A percentile compares a stretch with the other conserved stretches of the same genome.
phyloP scores from a whole-genome alignment of 2,888 invertebrate species.

The Ernsta delagoae region DNA sequence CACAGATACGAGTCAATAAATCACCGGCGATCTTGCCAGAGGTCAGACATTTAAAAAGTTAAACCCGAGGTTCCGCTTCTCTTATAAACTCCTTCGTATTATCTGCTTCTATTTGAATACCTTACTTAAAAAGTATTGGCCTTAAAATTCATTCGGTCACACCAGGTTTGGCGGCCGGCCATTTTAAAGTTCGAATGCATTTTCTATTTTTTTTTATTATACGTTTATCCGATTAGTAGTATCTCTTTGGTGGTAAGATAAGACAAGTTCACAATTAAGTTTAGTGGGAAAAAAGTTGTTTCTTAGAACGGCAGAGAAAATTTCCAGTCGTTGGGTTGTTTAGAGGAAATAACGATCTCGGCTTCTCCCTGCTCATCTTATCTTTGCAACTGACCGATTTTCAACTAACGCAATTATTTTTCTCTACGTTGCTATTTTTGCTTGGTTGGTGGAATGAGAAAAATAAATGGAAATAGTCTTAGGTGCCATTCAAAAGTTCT shows the following conservation, averaged over 20 bases:
- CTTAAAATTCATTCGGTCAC: slow-evolving; percentile 25
- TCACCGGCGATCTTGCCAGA: slow-evolving; percentile 44
- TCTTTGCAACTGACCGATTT: slow-evolving; percentile 21
- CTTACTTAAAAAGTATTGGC: slow-evolving; percentile 27
- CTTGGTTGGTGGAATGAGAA: neutral
- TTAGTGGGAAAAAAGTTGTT: slow-evolving; percentile 5
- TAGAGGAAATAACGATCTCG: slow-evolving; percentile 9
- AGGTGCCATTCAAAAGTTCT: too few relatives aligned
- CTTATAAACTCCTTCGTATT: slow-evolving; percentile 34
- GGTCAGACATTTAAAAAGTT: slow-evolving; percentile 38
- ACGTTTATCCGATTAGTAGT: neutral
- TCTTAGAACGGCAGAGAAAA: slow-evolving; percentile 6
- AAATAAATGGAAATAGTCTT: neutral
- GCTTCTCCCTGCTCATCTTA: slow-evolving; percentile 3
- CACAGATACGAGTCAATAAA: slow-evolving; percentile 49
- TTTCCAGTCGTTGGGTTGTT: slow-evolving; percentile 26
- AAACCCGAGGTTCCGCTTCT: slow-evolving; percentile 35
- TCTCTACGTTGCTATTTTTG: neutral
- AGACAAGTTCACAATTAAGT: slow-evolving; percentile 23
- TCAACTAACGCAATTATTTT: neutral
- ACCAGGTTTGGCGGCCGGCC: slow-evolving; percentile 15
- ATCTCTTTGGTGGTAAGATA: slow-evolving; percentile 27
- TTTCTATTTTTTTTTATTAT: too few relatives aligned
- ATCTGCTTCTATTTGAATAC: slow-evolving; percentile 38
- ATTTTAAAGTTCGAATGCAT: slow-evolving; percentile 18